phyloP scores from a whole-genome alignment of 1,140 invertebrate genomes.

The Dysdera silvatica region DNA sequence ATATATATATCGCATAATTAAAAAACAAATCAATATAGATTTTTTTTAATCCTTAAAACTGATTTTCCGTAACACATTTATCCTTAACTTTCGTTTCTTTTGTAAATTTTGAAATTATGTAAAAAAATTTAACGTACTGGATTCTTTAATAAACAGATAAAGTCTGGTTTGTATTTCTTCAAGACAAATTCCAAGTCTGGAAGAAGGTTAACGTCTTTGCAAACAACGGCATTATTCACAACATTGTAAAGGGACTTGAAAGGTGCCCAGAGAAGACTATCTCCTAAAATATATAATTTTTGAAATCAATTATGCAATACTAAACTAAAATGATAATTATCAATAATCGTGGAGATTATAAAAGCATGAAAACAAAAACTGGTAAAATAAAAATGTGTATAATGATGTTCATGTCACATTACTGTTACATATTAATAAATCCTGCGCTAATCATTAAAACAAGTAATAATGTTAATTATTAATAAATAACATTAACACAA shows the following conservation, averaged over 20 bases:
- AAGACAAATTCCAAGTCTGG: constrained; percentile 70
- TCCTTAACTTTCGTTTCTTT: background rate
- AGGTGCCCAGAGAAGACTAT: constrained; percentile 63
- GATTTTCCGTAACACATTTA: background rate
- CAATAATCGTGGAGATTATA: too few relatives aligned
- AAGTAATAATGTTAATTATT: too few relatives aligned
- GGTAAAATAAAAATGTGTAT: too few relatives aligned
- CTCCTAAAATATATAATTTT: background rate
- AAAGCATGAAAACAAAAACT: too few relatives aligned
- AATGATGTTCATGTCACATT: too few relatives aligned
- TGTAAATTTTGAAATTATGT: constrained; percentile 23
- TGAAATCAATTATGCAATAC: background rate
- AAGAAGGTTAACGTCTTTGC: constrained; percentile 55
- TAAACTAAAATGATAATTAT: too few relatives aligned
- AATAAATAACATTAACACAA: too few relatives aligned
- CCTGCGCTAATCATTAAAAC: too few relatives aligned
- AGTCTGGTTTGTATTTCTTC: constrained; percentile 74
- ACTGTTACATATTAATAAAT: too few relatives aligned
- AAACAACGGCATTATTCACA: constrained; percentile 61
- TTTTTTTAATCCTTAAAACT: background rate
- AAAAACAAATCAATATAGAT: background rate
- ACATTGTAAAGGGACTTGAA: constrained; percentile 69
- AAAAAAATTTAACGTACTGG: constrained; percentile 62
- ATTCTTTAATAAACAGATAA: constrained; percentile 76
- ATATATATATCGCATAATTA: constrained; percentile 3